Conservation (phyloP, 2,888 invertebrate genomes). For the Ectropis crepuscularia region DNA sequence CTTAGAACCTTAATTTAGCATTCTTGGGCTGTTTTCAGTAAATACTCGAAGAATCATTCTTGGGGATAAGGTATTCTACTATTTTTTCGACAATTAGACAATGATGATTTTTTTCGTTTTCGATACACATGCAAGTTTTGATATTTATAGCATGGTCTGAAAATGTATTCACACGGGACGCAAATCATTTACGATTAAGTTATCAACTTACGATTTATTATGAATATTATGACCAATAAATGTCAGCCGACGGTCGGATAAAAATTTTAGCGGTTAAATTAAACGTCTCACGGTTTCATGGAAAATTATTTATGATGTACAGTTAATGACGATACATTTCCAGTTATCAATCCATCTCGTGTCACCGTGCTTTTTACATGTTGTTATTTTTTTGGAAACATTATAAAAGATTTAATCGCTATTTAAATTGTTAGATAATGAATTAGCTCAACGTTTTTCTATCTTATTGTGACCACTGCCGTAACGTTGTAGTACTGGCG, state of each 20-base stretch:
- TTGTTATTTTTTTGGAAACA: not conserved
- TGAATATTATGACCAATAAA: slow-evolving; percentile 55
- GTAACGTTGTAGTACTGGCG: too few relatives aligned
- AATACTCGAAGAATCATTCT: too few relatives aligned
- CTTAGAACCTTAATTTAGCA: too few relatives aligned
- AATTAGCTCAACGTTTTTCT: too few relatives aligned
- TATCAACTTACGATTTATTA: slow-evolving; percentile 66
- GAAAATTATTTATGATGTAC: slow-evolving; percentile 3
- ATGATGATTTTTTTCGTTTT: too few relatives aligned
- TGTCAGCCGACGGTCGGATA: slow-evolving; percentile 45
- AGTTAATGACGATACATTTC: slow-evolving; percentile 1
- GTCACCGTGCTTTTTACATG: not conserved
- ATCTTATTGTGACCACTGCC: too few relatives aligned
- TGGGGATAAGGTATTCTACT: too few relatives aligned
- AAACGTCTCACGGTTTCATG: slow-evolving; percentile 10
- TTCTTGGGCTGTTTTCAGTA: too few relatives aligned
- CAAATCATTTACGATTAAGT: slow-evolving; percentile 64
- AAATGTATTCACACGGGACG: slow-evolving; percentile 25
- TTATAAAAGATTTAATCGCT: not conserved
- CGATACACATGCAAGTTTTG: not conserved
- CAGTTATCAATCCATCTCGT: not conserved
- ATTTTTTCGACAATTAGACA: too few relatives aligned
- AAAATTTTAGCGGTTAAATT: slow-evolving; percentile 6
- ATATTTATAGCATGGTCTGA: not conserved
- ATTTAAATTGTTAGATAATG: not conserved